Evolutionary conservation across 2,888 invertebrate genomes (phyloP).

Genomic region (Andrena dorsata): DNA sequence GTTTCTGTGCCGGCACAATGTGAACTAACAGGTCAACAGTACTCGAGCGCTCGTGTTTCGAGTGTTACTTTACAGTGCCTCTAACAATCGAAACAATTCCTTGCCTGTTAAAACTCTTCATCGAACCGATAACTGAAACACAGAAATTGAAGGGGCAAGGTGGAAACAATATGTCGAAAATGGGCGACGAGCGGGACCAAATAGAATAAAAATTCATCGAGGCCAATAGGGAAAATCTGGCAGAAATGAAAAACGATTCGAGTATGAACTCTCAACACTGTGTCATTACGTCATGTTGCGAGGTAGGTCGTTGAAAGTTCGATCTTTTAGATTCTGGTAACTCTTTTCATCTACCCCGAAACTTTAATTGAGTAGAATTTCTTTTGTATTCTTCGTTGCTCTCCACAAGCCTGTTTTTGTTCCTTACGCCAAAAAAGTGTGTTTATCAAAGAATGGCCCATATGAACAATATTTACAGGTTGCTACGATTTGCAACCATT

Average conservation of each 20-base stretch:
- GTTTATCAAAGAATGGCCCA: too few relatives aligned
- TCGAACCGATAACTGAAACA: background rate
- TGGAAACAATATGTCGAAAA: conserved; percentile 3
- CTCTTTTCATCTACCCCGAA: too few relatives aligned
- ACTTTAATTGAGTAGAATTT: too few relatives aligned
- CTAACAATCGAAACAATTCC: background rate
- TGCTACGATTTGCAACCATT: too few relatives aligned
- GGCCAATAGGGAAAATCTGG: background rate
- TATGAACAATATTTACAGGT: too few relatives aligned
- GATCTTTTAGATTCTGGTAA: too few relatives aligned
- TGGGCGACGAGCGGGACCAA: background rate
- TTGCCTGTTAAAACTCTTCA: background rate
- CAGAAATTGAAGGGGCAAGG: background rate
- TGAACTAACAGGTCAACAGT: background rate
- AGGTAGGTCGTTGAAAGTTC: too few relatives aligned
- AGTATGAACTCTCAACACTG: too few relatives aligned
- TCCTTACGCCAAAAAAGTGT: too few relatives aligned
- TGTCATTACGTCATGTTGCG: too few relatives aligned
- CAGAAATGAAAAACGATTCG: background rate
- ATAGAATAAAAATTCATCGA: conserved; percentile 3
- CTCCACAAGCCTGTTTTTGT: too few relatives aligned
- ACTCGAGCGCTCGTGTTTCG: background rate
- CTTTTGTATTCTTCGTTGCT: too few relatives aligned
- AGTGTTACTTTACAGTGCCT: background rate
- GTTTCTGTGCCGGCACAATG: conserved; percentile 13